A percentile compares a stretch with the other conserved stretches of the same genome.
Evolutionary conservation across 2,888 invertebrate genomes (phyloP).

Genomic region (Philaethria dido): DNA sequence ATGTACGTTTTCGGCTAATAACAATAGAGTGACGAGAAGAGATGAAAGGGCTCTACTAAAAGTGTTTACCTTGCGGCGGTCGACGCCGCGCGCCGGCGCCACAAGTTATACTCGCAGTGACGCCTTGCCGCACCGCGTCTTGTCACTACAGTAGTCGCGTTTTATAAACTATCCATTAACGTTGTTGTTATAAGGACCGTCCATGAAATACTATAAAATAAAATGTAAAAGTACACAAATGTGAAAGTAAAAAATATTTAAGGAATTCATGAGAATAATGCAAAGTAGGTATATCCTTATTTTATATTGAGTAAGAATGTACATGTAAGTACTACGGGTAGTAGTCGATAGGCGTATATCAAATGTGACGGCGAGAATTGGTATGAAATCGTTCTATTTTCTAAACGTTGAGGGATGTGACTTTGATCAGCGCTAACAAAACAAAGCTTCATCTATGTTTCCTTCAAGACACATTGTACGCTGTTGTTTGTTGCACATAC

Average conservation of each 20-base stretch:
- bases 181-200: no score
- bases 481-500: slow-evolving; percentile 27
- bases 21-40: slow-evolving; percentile 17
- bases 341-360: neutral
- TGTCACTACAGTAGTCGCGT: neutral
- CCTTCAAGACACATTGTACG: slow-evolving; percentile 24
- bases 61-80: slow-evolving; percentile 41
- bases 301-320: no score
- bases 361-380: neutral
- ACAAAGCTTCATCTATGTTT: slow-evolving; percentile 22
- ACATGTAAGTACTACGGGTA: no score
- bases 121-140: neutral
- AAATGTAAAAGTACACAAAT: no score
- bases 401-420: slow-evolving; percentile 30
- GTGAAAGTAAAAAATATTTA: no score
- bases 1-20: neutral
- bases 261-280: no score
- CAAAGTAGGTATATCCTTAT: no score
- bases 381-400: slow-evolving; percentile 16
- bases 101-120: neutral
- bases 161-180: neutral
- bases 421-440: slow-evolving; percentile 36
- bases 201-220: no score
- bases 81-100: slow-evolving; percentile 12
- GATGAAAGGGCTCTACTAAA: slow-evolving; percentile 47